Percentiles rank a stretch among this genome's conserved stretches.
phyloP scores from a whole-genome alignment of 2,888 invertebrate genomes.

The Leptogaster cylindrica region DNA sequence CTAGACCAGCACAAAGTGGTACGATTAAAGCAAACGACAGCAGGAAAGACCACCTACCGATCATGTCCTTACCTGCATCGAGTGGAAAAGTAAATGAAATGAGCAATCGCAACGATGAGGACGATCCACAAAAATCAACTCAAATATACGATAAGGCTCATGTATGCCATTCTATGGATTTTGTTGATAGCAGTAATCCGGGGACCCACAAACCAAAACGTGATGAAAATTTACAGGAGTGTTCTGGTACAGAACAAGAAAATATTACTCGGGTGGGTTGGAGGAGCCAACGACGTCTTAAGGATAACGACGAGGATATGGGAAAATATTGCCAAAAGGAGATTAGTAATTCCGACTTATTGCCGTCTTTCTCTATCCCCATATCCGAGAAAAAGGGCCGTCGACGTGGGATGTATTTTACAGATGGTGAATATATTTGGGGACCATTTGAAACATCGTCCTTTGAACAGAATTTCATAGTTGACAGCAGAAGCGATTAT shows the following conservation, averaged over 20 bases:
- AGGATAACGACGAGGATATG: constrained; percentile 39
- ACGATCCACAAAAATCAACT: constrained; percentile 14
- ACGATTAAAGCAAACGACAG: not conserved
- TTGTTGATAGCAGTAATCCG: constrained; percentile 4
- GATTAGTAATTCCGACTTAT: constrained; percentile 38
- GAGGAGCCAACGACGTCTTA: constrained; percentile 43
- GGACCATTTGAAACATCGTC: constrained; percentile 27
- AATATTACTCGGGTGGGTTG: constrained; percentile 30
- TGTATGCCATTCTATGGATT: constrained; percentile 10
- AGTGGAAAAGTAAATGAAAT: not conserved
- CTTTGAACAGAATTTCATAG: no score
- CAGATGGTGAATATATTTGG: constrained; percentile 50
- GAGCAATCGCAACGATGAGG: not conserved
- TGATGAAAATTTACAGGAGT: constrained; percentile 37
- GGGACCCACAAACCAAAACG: constrained; percentile 37
- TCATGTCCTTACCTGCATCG: not conserved
- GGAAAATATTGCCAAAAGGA: constrained; percentile 40
- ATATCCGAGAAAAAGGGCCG: constrained; percentile 42
- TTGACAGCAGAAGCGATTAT: not conserved
- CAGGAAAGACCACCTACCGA: not conserved
- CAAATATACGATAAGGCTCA: constrained; percentile 15
- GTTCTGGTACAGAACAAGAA: constrained; percentile 12
- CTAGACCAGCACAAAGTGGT: not conserved
- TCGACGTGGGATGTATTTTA: constrained; percentile 52
- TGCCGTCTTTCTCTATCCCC: no score